Evolutionary conservation across 2,797 vertebrate genomes (phyloP).

Genomic region (Streptopelia turtur): DNA sequence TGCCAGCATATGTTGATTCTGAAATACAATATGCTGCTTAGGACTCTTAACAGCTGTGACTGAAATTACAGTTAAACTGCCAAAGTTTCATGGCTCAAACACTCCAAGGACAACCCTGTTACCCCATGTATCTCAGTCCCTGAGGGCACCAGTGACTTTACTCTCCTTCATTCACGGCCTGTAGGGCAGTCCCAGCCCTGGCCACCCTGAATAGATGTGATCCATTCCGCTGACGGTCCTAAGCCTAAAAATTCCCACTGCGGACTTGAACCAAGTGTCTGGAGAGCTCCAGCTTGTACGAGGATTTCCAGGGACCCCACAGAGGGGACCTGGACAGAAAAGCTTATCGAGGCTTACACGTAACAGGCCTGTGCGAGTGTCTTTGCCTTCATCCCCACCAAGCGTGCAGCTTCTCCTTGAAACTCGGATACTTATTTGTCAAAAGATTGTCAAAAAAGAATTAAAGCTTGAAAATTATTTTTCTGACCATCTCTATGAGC

Average conservation of each 20-base stretch:
- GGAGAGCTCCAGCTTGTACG: neutral
- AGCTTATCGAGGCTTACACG: fast-evolving
- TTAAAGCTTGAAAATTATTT: neutral
- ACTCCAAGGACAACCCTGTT: neutral
- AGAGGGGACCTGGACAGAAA: neutral
- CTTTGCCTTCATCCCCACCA: neutral
- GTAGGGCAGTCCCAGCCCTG: neutral
- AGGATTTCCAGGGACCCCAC: neutral
- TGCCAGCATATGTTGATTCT: constrained; percentile 31
- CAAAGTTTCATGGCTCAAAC: neutral
- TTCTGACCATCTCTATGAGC: neutral
- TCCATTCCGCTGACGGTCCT: neutral
- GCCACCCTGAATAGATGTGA: neutral
- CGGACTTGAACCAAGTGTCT: neutral
- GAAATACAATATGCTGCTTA: constrained; percentile 41
- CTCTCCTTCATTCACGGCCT: fast-evolving
- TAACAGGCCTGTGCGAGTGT: neutral
- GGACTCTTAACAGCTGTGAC: constrained; percentile 7
- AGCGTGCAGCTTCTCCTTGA: neutral
- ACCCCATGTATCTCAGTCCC: neutral
- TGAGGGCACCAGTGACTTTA: neutral
- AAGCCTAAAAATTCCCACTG: neutral
- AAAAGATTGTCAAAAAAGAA: neutral
- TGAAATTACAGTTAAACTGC: neutral
- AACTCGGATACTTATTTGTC: neutral